Evolutionary conservation across 2,797 vertebrate species (phyloP).

Genomic region (Catostomus latipinnis): DNA sequence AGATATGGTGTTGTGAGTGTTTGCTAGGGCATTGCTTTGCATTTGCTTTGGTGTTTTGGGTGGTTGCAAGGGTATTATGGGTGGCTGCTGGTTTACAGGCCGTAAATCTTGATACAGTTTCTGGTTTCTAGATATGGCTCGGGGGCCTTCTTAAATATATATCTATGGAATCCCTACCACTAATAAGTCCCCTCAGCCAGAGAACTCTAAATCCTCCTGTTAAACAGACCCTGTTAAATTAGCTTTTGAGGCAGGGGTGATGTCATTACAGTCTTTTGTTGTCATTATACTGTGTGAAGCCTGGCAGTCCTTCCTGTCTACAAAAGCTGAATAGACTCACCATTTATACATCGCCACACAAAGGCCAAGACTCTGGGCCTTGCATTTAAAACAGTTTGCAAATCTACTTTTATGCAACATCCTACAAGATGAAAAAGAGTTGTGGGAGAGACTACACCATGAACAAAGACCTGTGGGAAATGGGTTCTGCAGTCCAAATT

Average conservation of each 20-base stretch:
- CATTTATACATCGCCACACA: conserved; percentile 45
- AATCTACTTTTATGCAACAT: conserved; percentile 67
- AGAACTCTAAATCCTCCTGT: conserved; percentile 53
- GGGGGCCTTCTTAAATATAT: no score
- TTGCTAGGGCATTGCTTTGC: no score
- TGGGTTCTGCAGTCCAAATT: no score
- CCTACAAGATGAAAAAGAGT: conserved; percentile 62
- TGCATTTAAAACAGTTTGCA: conserved; percentile 59
- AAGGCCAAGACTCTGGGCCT: conserved; percentile 50
- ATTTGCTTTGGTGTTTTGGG: no score
- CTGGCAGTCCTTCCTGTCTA: conserved; percentile 64
- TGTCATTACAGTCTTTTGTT: conserved; percentile 68
- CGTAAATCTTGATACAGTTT: no score
- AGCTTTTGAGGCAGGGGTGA: conserved; percentile 60
- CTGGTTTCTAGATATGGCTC: no score
- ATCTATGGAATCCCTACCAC: background rate
- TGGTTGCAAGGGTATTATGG: no score
- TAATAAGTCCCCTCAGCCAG: conserved; percentile 24
- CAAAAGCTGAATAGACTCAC: conserved; percentile 67
- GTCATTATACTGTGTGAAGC: conserved; percentile 54
- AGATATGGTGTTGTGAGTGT: no score
- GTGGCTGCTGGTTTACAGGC: no score
- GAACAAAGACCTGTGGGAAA: background rate
- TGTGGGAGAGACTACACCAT: conserved; percentile 31
- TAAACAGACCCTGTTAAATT: conserved; percentile 32